phyloP scores from a whole-genome alignment of 1,140 invertebrate genomes.

The Araneus ventricosus region DNA sequence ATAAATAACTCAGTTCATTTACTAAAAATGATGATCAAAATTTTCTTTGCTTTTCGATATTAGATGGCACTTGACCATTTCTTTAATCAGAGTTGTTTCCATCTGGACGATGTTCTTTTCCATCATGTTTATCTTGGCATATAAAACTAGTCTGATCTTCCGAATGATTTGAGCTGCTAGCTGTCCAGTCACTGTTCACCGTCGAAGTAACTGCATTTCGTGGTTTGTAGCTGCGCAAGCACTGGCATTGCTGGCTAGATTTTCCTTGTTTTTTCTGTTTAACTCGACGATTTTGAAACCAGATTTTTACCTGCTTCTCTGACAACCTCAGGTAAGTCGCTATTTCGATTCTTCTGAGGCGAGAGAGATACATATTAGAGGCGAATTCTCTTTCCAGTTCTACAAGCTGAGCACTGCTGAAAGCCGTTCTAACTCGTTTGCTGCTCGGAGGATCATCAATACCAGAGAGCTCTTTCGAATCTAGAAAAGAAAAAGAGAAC shows the following conservation, averaged over 20 bases:
- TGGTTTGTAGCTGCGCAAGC: slow-evolving; percentile 79
- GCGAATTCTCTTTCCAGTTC: slow-evolving; percentile 83
- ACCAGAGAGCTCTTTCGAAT: not conserved
- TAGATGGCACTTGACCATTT: too few relatives aligned
- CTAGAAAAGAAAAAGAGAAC: slow-evolving; percentile 12
- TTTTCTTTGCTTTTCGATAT: too few relatives aligned
- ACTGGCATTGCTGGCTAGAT: slow-evolving; percentile 81
- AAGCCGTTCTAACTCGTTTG: slow-evolving; percentile 83
- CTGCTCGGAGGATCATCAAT: slow-evolving; percentile 73
- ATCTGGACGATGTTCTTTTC: not conserved
- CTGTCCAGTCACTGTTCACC: not conserved
- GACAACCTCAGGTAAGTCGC: slow-evolving; percentile 86
- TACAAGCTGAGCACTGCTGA: slow-evolving; percentile 83
- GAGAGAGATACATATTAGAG: slow-evolving; percentile 83
- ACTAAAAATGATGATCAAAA: too few relatives aligned
- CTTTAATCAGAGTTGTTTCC: not conserved
- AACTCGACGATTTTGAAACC: slow-evolving; percentile 94
- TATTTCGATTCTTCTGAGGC: slow-evolving; percentile 83
- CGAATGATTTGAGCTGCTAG: slow-evolving; percentile 28
- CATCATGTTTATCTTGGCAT: not conserved
- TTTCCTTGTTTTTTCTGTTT: slow-evolving; percentile 92
- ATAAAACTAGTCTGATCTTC: slow-evolving; percentile 17
- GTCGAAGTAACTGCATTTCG: slow-evolving; percentile 45
- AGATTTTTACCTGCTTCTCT: slow-evolving; percentile 97
- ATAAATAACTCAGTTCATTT: too few relatives aligned